phyloP scores from a whole-genome alignment of 2,888 invertebrate genomes.

The Bombylius major region DNA sequence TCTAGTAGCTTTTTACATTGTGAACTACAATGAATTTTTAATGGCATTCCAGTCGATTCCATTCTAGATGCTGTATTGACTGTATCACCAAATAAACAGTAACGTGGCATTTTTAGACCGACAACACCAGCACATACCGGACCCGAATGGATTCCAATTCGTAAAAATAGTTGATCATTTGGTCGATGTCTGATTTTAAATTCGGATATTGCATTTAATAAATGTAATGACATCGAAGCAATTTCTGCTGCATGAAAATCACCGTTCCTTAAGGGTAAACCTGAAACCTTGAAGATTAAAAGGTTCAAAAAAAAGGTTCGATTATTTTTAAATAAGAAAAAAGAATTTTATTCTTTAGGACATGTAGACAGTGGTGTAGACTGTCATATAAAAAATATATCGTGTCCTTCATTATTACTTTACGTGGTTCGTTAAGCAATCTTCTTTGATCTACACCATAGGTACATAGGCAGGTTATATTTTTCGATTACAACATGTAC shows the following conservation, averaged over 20 bases:
- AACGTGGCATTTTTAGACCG: constrained; percentile 85
- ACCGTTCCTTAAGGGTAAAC: constrained; percentile 79
- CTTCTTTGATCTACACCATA: too few relatives aligned
- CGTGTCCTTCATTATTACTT: too few relatives aligned
- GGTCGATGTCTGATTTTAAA: constrained; percentile 85
- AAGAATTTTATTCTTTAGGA: background rate
- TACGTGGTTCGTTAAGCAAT: too few relatives aligned
- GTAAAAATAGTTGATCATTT: constrained; percentile 64
- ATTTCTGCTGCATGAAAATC: constrained; percentile 86
- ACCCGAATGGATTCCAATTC: constrained; percentile 87
- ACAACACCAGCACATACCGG: constrained; percentile 89
- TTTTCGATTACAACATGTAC: constrained; percentile 22
- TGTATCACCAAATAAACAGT: constrained; percentile 85
- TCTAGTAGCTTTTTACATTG: constrained; percentile 57
- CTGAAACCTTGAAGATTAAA: constrained; percentile 50
- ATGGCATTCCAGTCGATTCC: constrained; percentile 72
- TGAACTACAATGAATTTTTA: constrained; percentile 72
- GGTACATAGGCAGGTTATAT: too few relatives aligned
- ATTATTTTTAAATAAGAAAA: background rate
- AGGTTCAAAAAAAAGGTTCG: background rate
- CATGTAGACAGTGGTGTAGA: background rate
- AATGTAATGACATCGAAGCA: constrained; percentile 81
- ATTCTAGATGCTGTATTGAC: constrained; percentile 83
- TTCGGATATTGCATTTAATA: constrained; percentile 69
- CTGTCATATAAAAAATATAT: too few relatives aligned